A percentile compares a stretch with the other conserved stretches of the same genome.
Conservation (phyloP, 2,888 invertebrate species). For the Troides oblongomaculatus region DNA sequence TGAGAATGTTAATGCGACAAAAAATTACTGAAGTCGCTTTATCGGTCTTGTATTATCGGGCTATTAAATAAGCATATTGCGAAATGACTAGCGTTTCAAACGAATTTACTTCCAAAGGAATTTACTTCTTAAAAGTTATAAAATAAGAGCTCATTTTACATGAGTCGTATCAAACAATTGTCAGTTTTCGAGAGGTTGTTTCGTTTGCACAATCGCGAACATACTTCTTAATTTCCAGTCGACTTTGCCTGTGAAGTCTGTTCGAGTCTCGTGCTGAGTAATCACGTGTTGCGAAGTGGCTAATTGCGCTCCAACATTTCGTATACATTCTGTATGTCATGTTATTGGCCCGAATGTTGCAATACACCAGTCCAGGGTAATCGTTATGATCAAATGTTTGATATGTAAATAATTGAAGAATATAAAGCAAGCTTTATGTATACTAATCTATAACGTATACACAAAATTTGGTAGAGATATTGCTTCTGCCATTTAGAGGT, state of each 20-base stretch:
- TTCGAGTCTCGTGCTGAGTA: conserved; percentile 47
- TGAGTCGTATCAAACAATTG: neutral
- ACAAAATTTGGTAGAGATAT: no score
- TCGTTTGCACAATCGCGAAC: conserved; percentile 20
- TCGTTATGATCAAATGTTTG: no score
- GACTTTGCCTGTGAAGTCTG: conserved; percentile 30
- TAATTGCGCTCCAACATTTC: conserved; percentile 49
- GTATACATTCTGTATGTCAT: no score
- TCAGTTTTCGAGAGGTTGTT: conserved; percentile 4
- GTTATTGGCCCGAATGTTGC: no score
- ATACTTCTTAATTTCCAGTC: conserved; percentile 28
- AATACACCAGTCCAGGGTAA: no score
- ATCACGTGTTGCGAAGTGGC: conserved; percentile 51
- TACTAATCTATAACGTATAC: no score
- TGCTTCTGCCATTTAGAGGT: no score
- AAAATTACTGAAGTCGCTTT: neutral
- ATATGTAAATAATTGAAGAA: no score
- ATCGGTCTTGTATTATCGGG: conserved; percentile 11
- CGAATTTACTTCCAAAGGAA: neutral
- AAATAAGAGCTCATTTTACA: neutral
- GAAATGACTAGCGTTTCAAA: conserved; percentile 1
- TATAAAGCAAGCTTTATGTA: no score
- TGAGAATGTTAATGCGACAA: conserved; percentile 1
- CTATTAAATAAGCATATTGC: conserved; percentile 9
- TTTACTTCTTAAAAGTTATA: neutral